Conservation (phyloP, 2,888 invertebrate species). For the Deilephila elpenor region DNA sequence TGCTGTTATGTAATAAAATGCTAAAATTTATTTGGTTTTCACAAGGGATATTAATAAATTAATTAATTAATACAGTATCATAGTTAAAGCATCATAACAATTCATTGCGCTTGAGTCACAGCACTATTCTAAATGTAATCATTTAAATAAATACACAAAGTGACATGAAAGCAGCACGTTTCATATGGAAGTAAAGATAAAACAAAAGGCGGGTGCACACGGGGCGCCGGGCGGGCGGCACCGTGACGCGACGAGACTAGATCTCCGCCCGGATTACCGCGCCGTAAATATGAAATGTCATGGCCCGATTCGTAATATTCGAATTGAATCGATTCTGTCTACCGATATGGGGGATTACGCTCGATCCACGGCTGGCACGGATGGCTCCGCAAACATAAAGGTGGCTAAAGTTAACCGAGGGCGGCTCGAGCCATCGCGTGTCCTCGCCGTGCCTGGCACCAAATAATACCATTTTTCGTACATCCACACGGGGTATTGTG, state of each 20-base stretch:
- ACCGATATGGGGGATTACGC: constrained; percentile 80
- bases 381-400: constrained; percentile 71
- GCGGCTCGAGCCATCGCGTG: constrained; percentile 73
- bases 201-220: too few relatives aligned
- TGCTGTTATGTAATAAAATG: too few relatives aligned
- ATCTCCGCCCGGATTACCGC: constrained; percentile 75
- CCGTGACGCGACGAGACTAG: constrained; percentile 75
- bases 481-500: constrained; percentile 56
- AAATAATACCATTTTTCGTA: constrained; percentile 63
- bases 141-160: constrained; percentile 49
- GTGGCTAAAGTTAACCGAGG: constrained; percentile 67
- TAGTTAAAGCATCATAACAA: neutral
- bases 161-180: constrained; percentile 39
- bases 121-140: constrained; percentile 8
- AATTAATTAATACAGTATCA: too few relatives aligned
- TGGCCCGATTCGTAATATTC: constrained; percentile 80
- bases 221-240: constrained; percentile 41
- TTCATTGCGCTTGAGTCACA: neutral
- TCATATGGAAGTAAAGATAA: too few relatives aligned
- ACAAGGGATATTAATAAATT: too few relatives aligned
- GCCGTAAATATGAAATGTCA: constrained; percentile 83
- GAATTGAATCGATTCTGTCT: constrained; percentile 80
- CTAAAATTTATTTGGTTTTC: too few relatives aligned
- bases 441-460: constrained; percentile 61
- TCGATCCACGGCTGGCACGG: constrained; percentile 77